phyloP scores from a whole-genome alignment of 2,113 vertebrate species.

The Hystrix cristata region DNA sequence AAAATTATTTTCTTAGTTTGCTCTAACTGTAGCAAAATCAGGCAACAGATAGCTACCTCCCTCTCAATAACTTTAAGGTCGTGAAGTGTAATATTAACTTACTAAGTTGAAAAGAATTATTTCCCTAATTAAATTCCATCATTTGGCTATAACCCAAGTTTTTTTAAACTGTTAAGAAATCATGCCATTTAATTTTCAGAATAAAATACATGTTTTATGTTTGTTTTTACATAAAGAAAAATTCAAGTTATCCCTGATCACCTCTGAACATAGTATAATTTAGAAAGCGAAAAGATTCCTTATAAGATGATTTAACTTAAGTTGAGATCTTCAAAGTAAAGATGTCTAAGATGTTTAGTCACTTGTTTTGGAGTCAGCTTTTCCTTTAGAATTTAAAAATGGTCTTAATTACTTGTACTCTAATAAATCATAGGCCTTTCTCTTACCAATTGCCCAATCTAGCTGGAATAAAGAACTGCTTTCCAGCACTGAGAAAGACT shows the following conservation, averaged over 20 bases:
- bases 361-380: background rate
- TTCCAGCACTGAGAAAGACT: background rate
- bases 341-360: background rate
- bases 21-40: background rate
- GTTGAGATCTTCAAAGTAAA: background rate
- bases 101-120: conserved; percentile 23
- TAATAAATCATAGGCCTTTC: background rate
- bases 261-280: background rate
- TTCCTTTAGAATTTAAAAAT: conserved; percentile 43
- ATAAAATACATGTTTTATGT: background rate
- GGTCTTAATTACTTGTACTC: background rate
- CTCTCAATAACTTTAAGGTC: background rate
- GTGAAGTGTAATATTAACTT: background rate
- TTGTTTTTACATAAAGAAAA: conserved; percentile 14
- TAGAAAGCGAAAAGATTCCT: background rate
- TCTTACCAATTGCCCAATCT: background rate
- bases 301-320: background rate
- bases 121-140: background rate
- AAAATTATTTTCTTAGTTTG: conserved; percentile 24
- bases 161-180: conserved; percentile 34
- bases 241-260: background rate
- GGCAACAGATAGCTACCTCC: background rate
- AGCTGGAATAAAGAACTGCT: background rate
- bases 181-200: background rate
- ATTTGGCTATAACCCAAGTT: background rate